A percentile compares a stretch with the other conserved stretches of the same genome.
Conservation (phyloP, 2,888 invertebrate species). For the Pediacus dermestoides region DNA sequence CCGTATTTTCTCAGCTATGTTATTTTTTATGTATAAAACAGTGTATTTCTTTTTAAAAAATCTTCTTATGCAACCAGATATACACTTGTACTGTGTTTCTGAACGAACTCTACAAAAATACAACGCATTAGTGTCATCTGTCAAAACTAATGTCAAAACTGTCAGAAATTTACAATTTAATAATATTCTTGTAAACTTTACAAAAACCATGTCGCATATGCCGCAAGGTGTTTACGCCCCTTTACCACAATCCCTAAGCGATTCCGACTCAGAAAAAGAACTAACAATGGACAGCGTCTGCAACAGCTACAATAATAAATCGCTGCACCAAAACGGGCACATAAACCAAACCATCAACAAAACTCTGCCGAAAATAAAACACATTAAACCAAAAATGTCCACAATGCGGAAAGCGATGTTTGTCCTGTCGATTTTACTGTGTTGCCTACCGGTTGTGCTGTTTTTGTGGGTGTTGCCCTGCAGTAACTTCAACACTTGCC, state of each 20-base stretch:
- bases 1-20: no score
- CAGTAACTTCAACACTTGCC: conserved; percentile 65
- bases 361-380: conserved; percentile 33
- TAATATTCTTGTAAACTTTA: conserved; percentile 5
- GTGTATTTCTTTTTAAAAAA: no score
- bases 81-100: no score
- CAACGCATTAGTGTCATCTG: no score
- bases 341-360: conserved; percentile 30
- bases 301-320: conserved; percentile 24
- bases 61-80: no score
- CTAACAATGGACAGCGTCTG: conserved; percentile 44
- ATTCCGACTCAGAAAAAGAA: conserved; percentile 74
- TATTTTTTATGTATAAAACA: no score
- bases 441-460: conserved; percentile 66
- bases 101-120: conserved; percentile 1
- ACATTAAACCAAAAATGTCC: conserved; percentile 55
- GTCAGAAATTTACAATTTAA: neutral
- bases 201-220: conserved; percentile 38
- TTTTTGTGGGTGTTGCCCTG: conserved; percentile 77
- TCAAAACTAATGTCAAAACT: no score
- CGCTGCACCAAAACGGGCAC: conserved; percentile 29
- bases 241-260: conserved; percentile 71
- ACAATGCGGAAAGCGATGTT: conserved; percentile 65
- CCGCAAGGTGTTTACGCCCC: conserved; percentile 66
- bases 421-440: conserved; percentile 66